Evolutionary conservation across 2,113 vertebrate species (phyloP).

Genomic region (Eptatretus burgeri): DNA sequence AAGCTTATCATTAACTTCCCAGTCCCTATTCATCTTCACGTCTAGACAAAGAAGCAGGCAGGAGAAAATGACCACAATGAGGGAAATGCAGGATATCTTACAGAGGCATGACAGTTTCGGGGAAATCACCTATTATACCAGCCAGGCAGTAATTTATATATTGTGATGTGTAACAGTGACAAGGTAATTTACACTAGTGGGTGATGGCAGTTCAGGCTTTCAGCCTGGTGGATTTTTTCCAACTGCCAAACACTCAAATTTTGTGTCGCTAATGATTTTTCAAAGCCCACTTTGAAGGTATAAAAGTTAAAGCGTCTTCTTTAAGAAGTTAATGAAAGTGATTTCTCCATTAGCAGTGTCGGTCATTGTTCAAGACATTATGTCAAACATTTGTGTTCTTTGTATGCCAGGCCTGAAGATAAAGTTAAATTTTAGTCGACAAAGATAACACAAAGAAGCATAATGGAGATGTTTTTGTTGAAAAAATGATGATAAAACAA

Average conservation of each 20-base stretch:
- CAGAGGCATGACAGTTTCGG: not conserved
- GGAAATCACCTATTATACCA: slow-evolving; percentile 5
- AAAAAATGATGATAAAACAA: no score
- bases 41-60: slow-evolving; percentile 4
- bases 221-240: not conserved
- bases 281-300: no score
- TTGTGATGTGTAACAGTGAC: slow-evolving; percentile 4
- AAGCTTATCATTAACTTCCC: slow-evolving; percentile 6
- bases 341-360: no score
- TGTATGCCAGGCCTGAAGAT: no score
- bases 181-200: not conserved
- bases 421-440: no score
- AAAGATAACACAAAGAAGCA: no score
- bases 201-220: slow-evolving; percentile 1
- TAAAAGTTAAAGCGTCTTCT: no score
- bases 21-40: not conserved
- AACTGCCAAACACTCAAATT: not conserved
- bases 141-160: slow-evolving; percentile 6
- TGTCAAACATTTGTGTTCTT: no score
- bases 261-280: no score
- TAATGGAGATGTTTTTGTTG: no score
- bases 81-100: slow-evolving; percentile 1
- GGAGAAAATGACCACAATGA: slow-evolving; percentile 1
- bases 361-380: no score
- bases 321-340: no score